Conservation (phyloP, 2,113 vertebrate species). For the Gracilinanus agilis region DNA sequence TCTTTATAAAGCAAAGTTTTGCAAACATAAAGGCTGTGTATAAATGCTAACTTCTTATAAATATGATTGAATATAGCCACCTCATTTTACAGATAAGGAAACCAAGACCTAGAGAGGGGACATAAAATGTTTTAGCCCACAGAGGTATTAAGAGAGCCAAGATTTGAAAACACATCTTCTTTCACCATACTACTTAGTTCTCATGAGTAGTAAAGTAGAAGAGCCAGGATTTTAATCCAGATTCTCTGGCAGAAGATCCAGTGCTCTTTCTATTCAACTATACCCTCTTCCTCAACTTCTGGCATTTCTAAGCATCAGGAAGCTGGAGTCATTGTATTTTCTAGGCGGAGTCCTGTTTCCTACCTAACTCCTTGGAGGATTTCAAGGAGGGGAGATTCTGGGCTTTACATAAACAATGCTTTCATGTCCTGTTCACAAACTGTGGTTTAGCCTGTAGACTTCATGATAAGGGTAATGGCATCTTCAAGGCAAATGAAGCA, state of each 20-base stretch:
- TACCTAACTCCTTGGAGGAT: background rate
- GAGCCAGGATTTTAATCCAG: background rate
- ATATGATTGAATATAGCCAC: background rate
- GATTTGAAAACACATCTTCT: background rate
- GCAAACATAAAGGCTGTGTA: background rate
- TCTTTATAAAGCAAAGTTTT: background rate
- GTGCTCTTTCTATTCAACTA: background rate
- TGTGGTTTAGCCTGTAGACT: background rate
- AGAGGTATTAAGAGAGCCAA: background rate
- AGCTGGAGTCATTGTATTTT: background rate
- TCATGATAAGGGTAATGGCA: background rate
- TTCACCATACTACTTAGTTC: background rate
- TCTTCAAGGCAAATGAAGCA: background rate
- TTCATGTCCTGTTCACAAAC: background rate
- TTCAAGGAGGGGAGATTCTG: background rate
- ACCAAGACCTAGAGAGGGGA: background rate
- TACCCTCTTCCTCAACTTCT: background rate
- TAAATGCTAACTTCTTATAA: background rate
- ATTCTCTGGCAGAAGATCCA: background rate
- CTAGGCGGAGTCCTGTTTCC: background rate
- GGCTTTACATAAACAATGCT: conserved; percentile 9
- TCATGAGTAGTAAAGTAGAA: background rate
- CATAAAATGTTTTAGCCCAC: background rate
- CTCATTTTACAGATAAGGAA: background rate
- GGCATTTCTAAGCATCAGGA: background rate